Base-by-base conservation (phyloP, 2,797 vertebrate genomes). In the Poecilia gillii region DNA sequence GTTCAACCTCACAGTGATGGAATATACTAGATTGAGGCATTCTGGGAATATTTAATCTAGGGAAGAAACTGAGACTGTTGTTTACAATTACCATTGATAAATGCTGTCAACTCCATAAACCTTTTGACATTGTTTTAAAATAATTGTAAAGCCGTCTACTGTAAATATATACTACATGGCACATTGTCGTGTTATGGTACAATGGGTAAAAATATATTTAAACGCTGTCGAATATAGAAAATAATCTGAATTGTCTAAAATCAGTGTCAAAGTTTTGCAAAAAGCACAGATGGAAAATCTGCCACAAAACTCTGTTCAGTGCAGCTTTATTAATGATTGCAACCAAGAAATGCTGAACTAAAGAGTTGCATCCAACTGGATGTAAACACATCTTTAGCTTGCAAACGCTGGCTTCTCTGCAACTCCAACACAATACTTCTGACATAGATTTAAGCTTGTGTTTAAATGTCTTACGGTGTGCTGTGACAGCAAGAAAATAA, bases 301-400 rank as follows among this genome's bases (percentile, higher is more conserved):
- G 9, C 11, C 20, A 41, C 64, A 41, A 68, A 25, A 23, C 36
- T 39, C 8, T 41, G 20, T 41, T 41, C 1, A 71, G 75, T 78
- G 53, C 77, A 31, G 81, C 28, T 33, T 64, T 18, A 64, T 33
- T 33, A 64, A 33, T 36, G 31, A 85, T 25, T 53, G 39, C 64
- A 46, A 78, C 49, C 6, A 36, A 49, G 25, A 76, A 71, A 79
- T 39, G 11, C 9, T 31, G 31, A n/a, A 41, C 18, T 47, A 11
- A 12, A 80, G 59, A 72, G 74, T 28, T 47, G 46, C 28, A 45
- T 36, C 31, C 9, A 80, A 80, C 57, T 6, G 2, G 70, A 33
- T 70, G n/a, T 53, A 57, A 36, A 62, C 47, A 25, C n/a, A 25
- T 13, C 31, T 78, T 16, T 9, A 23, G 41, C 18, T 18, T 41